phyloP scores from a whole-genome alignment of 2,113 vertebrate species.

The Drymodes brunneopygia region DNA sequence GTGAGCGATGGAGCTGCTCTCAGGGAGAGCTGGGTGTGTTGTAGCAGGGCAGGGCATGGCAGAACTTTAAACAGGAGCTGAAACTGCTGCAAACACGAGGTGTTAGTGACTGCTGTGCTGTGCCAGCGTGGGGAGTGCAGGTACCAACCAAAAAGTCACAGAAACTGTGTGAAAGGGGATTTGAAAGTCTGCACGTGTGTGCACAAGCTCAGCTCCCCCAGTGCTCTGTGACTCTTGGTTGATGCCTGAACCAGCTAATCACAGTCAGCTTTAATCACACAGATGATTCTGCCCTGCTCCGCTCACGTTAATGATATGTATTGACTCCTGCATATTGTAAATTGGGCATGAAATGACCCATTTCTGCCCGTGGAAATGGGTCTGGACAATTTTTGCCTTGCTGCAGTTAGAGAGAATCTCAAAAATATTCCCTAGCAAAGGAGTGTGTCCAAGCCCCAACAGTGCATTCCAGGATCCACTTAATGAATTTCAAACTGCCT shows the following conservation, averaged over 20 bases:
- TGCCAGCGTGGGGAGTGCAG: background rate
- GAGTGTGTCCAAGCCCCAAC: background rate
- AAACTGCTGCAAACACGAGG: fast-evolving
- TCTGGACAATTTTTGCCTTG: background rate
- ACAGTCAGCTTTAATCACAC: background rate
- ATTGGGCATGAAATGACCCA: conserved; percentile 45
- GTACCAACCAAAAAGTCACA: fast-evolving
- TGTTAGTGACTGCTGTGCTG: background rate
- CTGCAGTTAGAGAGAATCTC: background rate
- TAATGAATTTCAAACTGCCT: background rate
- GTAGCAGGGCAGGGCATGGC: fast-evolving
- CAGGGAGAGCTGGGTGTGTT: fast-evolving
- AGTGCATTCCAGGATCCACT: background rate
- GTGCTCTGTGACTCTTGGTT: too few relatives aligned
- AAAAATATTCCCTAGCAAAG: background rate
- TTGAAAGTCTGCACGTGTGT: fast-evolving
- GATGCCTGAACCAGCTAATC: background rate
- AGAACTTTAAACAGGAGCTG: background rate
- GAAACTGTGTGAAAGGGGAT: background rate
- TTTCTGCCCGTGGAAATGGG: background rate
- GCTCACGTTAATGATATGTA: background rate
- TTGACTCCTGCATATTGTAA: conserved; percentile 35
- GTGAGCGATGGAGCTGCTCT: fast-evolving
- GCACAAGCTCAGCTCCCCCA: fast-evolving
- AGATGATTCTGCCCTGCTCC: background rate